Evolutionary conservation across 1,140 invertebrate species (phyloP), one percentile per base, ranked within the genome.

Genomic region (Dermatophagoides farinae): DNA sequence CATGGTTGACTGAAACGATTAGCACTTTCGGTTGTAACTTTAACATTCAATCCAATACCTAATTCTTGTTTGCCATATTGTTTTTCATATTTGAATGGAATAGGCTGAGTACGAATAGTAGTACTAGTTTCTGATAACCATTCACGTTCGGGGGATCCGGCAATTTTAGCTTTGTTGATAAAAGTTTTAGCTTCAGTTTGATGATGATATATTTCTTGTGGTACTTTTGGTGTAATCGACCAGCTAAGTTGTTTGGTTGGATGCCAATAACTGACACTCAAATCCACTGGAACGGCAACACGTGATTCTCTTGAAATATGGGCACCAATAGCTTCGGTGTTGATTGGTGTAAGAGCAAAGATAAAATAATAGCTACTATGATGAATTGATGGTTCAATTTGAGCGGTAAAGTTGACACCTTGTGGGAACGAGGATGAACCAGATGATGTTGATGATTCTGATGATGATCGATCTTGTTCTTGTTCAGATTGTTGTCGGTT

Each of bases 161-260:
- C 54, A 39, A 62, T 55, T 10, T 1, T 18, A 11, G 60, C 50
- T 31, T 44, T 41, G 10, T 53, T 14, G 61, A 64, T 65, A 51
- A 64, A 64, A 25, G 63, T 65, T 43, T 65, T 58, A 11, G 64
- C 64, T 20, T 50, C 6, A n/a, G 43, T 25, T 0, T 65, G 39
- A 22, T 60, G 64, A 46, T 61, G 62, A 16, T 62, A 12, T 16
- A 64, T 31, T 23, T 61, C 47, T 38, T 58, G 57, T 23, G 38
- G 49, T 10, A 47, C 37, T 18, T 22, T 65, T 12, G 64, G 63
- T 11, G 41, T 46, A 11, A 65, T n/a, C 10, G 62, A 59, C 47
- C 38, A 57, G 63, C 31, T 62, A 9, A 61, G n/a, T 25, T 62
- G 46, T 18, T 65, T 64, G 8, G 31, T 31, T 31, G 31, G 8